Evolutionary conservation across 1,140 invertebrate species (phyloP), one percentile per base, ranked within the genome.

Genomic region (Magallana ariakensis): DNA sequence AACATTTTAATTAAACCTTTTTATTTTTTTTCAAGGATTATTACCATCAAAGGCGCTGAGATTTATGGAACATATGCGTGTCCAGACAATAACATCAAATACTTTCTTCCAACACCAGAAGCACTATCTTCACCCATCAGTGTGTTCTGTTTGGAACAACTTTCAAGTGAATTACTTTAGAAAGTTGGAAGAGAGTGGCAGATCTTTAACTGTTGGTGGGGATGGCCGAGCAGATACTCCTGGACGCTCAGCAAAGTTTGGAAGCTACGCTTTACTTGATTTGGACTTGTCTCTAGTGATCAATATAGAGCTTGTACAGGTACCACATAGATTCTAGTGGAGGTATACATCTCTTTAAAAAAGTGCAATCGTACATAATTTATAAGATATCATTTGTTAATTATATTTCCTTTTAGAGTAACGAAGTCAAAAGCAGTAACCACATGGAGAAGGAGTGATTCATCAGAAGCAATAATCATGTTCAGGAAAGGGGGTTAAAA

Each of bases 201-300:
- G 16, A 33, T 19, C 62, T 19, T n/a, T 90, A 26, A 19, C 54
- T 33, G 22, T 89, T 10, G 90, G 85, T n/a, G 88, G 88, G 16
- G 90, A 90, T 89, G 90, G 85, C 0, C 55, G 88, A 83, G 81
- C 80, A 19, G 90, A 90, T 75, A 86, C 81, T n/a, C 86, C 87
- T 54, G 90, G 88, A 9, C 87, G 89, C 55, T 85, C 22, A 15
- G 87, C 90, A 11, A 90, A 90, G 58, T 90, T 85, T 87, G 87
- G 90, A 70, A 89, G 80, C 9, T 90, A 89, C 62, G 88, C 46
- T 19, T 22, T 85, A 13, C 53, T 90, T 60, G 87, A 90, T 53
- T 16, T 88, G 54, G 56, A 87, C 11, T 0, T 19, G 10, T 75
- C 26, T 13, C 83, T 82, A 15, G 80, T 90, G 6, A 83, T 88